These are phyloP conservation scores for Hipparchia sbordonii DNA, from an alignment of 2,888 invertebrate species.

Conservation along the genomic window DNA sequence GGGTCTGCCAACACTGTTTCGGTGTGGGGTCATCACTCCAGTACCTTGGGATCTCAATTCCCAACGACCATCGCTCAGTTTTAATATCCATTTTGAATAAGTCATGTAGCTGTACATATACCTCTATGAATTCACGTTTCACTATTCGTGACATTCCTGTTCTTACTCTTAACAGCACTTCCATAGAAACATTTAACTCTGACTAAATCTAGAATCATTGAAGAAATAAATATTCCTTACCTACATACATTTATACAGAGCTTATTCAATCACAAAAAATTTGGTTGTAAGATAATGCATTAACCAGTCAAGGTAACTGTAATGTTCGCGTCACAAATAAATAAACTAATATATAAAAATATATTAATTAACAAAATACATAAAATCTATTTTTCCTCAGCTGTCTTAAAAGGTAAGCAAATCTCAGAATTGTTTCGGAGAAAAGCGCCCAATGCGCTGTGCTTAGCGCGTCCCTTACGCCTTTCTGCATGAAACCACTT, in stretches of 20 bases:
- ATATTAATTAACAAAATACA: too few species aligned
- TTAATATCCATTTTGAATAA: background rate
- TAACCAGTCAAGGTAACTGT: constrained; percentile 17
- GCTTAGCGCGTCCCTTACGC: too few species aligned
- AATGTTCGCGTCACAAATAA: constrained; percentile 2
- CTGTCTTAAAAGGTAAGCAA: background rate
- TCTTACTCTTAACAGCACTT: background rate
- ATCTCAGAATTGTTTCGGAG: background rate
- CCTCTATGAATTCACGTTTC: too few species aligned
- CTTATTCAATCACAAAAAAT: constrained; percentile 5
- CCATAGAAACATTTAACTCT: background rate
- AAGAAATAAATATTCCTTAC: too few species aligned
- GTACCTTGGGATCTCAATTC: background rate
- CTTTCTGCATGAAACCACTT: too few species aligned
- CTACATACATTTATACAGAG: too few species aligned
- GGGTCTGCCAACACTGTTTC: too few species aligned
- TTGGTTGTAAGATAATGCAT: constrained; percentile 14
- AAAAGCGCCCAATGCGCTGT: too few species aligned
- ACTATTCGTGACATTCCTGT: background rate
- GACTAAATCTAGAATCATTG: background rate
- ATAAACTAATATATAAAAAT: background rate
- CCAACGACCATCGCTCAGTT: background rate
- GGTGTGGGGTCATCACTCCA: too few species aligned
- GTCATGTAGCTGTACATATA: background rate
- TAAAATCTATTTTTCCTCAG: too few species aligned